These are phyloP conservation scores for Phyllotreta striolata DNA, from an alignment of 2,888 invertebrate genomes.

Conservation along the genomic window DNA sequence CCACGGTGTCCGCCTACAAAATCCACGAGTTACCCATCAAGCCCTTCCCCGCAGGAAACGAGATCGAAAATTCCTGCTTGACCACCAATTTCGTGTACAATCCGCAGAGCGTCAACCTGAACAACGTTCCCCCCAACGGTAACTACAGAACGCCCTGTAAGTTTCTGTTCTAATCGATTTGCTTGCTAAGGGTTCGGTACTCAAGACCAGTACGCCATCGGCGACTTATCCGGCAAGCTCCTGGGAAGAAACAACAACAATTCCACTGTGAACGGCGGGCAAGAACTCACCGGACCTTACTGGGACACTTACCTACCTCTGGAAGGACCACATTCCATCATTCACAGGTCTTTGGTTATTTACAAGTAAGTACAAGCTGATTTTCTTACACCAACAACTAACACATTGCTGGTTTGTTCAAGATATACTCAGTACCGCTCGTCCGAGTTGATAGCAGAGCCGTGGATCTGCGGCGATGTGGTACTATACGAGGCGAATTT, in stretches of 20 bases:
- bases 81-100: conserved; percentile 80
- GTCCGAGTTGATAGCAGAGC: conserved; percentile 58
- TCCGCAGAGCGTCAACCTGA: conserved; percentile 70
- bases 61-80: conserved; percentile 67
- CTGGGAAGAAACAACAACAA: conserved; percentile 76
- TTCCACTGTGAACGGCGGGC: conserved; percentile 73
- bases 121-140: conserved; percentile 73
- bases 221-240: conserved; percentile 88
- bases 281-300: conserved; percentile 77
- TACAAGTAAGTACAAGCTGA: conserved; percentile 66
- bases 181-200: conserved; percentile 71
- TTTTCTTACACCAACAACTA: no score
- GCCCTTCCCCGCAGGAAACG: conserved; percentile 63
- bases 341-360: conserved; percentile 82
- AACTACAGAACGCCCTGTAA: conserved; percentile 37
- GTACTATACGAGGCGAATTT: conserved; percentile 70
- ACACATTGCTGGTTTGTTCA: no score
- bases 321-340: conserved; percentile 78
- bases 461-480: conserved; percentile 74
- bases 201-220: conserved; percentile 89
- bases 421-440: conserved; percentile 64
- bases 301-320: conserved; percentile 89
- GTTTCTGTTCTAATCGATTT: conserved; percentile 35
- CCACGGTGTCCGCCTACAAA: conserved; percentile 75
- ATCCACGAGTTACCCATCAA: conserved; percentile 76